Conservation (phyloP, 2,888 invertebrate genomes). For the Cyaniris semiargus region DNA sequence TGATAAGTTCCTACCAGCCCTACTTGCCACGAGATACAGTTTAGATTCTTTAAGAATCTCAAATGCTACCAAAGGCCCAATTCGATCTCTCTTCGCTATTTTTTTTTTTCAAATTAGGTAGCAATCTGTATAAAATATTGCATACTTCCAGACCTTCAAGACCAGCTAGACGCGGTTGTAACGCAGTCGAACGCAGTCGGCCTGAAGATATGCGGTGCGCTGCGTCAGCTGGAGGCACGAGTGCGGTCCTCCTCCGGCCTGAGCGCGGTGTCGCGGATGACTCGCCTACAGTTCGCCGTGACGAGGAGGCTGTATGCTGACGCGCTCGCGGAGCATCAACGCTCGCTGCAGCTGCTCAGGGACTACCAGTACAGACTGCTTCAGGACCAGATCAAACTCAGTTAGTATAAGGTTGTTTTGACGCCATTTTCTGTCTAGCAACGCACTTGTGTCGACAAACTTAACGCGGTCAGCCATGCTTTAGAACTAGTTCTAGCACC, state of each 20-base stretch:
- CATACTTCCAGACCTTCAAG: slow-evolving; percentile 74
- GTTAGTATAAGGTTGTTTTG: slow-evolving; percentile 54
- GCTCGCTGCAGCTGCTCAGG: slow-evolving; percentile 73
- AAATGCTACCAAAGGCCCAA: too few species aligned
- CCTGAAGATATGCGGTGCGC: slow-evolving; percentile 74
- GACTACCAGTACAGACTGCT: slow-evolving; percentile 76
- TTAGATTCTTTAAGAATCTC: too few species aligned
- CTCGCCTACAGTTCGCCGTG: slow-evolving; percentile 64
- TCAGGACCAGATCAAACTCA: slow-evolving; percentile 78
- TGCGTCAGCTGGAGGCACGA: slow-evolving; percentile 71
- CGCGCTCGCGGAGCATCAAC: slow-evolving; percentile 64
- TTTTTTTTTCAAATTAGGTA: neutral
- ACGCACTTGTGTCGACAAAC: neutral
- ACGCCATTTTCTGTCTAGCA: neutral
- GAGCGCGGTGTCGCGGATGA: slow-evolving; percentile 71
- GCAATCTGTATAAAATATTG: neutral
- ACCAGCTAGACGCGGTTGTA: slow-evolving; percentile 81
- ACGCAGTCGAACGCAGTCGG: slow-evolving; percentile 76
- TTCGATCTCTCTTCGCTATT: too few species aligned
- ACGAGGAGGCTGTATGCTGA: slow-evolving; percentile 65
- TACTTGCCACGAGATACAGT: neutral
- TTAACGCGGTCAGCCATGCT: neutral
- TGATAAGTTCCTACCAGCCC: neutral
- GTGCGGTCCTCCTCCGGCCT: slow-evolving; percentile 46
- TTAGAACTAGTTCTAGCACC: too few species aligned